phyloP scores from a whole-genome alignment of 2,797 vertebrate genomes.

The Myotis planiceps region DNA sequence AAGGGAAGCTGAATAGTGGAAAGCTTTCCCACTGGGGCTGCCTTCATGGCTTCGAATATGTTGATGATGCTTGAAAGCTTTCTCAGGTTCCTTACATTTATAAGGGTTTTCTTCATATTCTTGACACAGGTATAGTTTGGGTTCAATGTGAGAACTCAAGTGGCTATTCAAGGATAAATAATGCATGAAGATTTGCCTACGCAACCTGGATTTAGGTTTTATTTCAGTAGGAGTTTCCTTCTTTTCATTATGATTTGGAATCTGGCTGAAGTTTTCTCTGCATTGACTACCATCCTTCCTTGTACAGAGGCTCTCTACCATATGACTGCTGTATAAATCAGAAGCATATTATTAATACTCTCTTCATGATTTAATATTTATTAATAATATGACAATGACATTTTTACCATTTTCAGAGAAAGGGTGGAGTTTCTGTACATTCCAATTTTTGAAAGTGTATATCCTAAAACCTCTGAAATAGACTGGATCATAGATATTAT shows the following conservation, averaged over 20 bases:
- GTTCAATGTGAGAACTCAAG: neutral
- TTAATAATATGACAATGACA: neutral
- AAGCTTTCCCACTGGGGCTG: neutral
- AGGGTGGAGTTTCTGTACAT: neutral
- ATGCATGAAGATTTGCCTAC: neutral
- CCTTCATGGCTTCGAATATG: conserved; percentile 49
- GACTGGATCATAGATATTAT: neutral
- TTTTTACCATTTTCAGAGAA: neutral
- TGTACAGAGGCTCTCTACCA: neutral
- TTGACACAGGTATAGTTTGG: neutral
- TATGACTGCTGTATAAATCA: conserved; percentile 17
- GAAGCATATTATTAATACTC: neutral
- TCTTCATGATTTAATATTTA: neutral
- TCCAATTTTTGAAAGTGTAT: neutral
- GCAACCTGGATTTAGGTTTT: neutral
- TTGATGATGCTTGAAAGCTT: conserved; percentile 44
- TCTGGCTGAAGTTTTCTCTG: neutral
- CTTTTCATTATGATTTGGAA: neutral
- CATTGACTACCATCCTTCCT: neutral
- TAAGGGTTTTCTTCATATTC: conserved; percentile 33
- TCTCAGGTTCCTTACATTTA: conserved; percentile 48
- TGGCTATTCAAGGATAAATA: conserved; percentile 26
- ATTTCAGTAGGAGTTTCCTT: neutral
- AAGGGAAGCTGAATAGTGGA: too few species aligned
- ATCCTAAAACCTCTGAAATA: neutral